These are phyloP conservation scores for Oreochromis spilurus DNA, from an alignment of 2,113 vertebrate genomes.

Conservation along the genomic window DNA sequence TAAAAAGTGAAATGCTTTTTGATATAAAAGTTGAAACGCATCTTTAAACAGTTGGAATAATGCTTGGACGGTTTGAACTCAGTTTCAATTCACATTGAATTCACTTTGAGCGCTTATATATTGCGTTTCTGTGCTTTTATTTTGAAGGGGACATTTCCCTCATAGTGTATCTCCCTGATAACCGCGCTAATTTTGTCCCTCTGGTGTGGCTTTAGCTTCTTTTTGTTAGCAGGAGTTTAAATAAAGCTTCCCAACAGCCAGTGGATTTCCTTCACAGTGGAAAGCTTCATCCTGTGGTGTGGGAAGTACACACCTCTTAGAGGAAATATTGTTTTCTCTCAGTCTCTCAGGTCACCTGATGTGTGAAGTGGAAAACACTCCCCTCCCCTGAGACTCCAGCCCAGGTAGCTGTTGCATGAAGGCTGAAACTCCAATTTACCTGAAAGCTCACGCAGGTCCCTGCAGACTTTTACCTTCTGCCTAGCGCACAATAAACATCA, in stretches of 20 bases:
- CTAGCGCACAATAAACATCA: neutral
- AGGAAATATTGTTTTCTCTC: neutral
- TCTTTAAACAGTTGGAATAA: neutral
- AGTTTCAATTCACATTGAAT: fast-evolving
- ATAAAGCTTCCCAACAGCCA: neutral
- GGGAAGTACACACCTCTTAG: neutral
- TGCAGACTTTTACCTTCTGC: neutral
- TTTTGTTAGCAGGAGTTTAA: neutral
- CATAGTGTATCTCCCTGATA: neutral
- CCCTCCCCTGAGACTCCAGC: neutral
- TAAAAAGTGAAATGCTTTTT: neutral
- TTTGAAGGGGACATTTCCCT: conserved; percentile 2
- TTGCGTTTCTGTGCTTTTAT: neutral
- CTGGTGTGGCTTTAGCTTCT: neutral
- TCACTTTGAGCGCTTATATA: fast-evolving
- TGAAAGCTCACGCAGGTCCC: neutral
- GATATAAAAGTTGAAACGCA: neutral
- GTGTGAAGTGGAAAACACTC: neutral
- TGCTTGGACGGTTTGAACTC: neutral
- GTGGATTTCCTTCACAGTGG: neutral
- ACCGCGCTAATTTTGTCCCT: neutral
- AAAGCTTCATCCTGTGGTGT: neutral
- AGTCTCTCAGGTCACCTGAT: neutral
- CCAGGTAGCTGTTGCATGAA: neutral
- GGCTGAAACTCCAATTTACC: neutral